These are phyloP conservation scores for Mesodorylaimus sp. DNA, from an alignment of 2,888 invertebrate species.

Conservation along the genomic window DNA sequence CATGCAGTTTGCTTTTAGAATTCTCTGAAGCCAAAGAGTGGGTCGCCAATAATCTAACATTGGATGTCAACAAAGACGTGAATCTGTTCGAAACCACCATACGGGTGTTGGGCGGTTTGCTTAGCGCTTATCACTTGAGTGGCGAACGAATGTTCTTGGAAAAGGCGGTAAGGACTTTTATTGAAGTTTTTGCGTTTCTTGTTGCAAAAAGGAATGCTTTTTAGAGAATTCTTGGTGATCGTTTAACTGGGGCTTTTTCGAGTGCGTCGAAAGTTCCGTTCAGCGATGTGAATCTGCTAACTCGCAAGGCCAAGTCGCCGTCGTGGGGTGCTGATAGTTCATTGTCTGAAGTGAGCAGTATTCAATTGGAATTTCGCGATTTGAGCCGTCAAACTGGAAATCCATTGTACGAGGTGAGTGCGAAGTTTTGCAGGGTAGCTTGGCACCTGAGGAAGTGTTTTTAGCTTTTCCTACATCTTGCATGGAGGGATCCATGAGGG, in stretches of 20 bases:
- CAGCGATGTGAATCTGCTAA: constrained; percentile 85
- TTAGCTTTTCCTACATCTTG: neutral
- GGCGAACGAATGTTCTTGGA: constrained; percentile 59
- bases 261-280: constrained; percentile 67
- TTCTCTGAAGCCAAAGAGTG: constrained; percentile 68
- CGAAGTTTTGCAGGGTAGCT: neutral
- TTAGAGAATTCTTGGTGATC: constrained; percentile 54
- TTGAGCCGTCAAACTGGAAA: constrained; percentile 54
- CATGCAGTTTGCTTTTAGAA: constrained; percentile 43
- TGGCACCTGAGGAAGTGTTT: neutral
- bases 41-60: constrained; percentile 59
- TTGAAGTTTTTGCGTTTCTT: constrained; percentile 7
- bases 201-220: constrained; percentile 37
- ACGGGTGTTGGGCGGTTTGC: constrained; percentile 68
- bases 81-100: constrained; percentile 94
- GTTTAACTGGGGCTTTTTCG: constrained; percentile 67
- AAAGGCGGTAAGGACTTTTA: constrained; percentile 46
- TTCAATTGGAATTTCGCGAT: constrained; percentile 74
- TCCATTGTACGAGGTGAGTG: constrained; percentile 57
- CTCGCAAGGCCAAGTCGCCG: constrained; percentile 67
- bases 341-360: constrained; percentile 85
- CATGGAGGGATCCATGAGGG: constrained; percentile 1
- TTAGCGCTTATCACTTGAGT: constrained; percentile 75
- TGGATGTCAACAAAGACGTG: constrained; percentile 69
- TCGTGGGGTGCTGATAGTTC: constrained; percentile 92